Evolutionary conservation across 2,797 vertebrate genomes (phyloP).

Genomic region (Chelonia mydas): DNA sequence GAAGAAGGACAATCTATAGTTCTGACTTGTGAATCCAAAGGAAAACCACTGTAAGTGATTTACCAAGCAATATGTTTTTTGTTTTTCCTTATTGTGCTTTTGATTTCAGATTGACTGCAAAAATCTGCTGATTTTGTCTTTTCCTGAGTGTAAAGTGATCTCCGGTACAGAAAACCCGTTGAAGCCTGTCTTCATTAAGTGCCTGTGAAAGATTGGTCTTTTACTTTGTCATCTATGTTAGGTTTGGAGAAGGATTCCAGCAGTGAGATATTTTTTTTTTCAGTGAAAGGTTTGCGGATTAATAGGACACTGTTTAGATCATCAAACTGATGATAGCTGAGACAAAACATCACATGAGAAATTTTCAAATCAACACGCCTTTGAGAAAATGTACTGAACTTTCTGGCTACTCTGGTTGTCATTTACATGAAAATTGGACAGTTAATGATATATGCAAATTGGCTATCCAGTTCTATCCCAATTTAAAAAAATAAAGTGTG

Average conservation of each 20-base stretch:
- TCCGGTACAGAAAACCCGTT: constrained; percentile 61
- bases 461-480: constrained; percentile 11
- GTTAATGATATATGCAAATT: constrained; percentile 57
- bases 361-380: constrained; percentile 30
- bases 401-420: constrained; percentile 45
- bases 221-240: constrained; percentile 70
- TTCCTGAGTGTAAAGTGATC: constrained; percentile 64
- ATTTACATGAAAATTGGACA: constrained; percentile 57
- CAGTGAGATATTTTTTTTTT: constrained; percentile 1
- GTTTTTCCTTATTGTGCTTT: constrained; percentile 71
- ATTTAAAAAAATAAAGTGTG: constrained; percentile 44
- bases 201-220: constrained; percentile 62
- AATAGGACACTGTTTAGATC: constrained; percentile 65
- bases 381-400: constrained; percentile 47
- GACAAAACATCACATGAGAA: constrained; percentile 39
- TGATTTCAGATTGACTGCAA: constrained; percentile 60
- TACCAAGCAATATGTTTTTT: constrained; percentile 70
- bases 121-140: constrained; percentile 65
- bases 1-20: constrained; percentile 97
- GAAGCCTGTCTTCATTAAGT: constrained; percentile 76
- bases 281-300: constrained; percentile 57
- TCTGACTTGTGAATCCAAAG: constrained; percentile 97
- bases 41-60: constrained; percentile 96
- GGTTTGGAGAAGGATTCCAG: constrained; percentile 70
- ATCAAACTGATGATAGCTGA: constrained; percentile 45